Evolutionary conservation across 1,140 invertebrate genomes (phyloP).

Genomic region (Riptortus pedestris): DNA sequence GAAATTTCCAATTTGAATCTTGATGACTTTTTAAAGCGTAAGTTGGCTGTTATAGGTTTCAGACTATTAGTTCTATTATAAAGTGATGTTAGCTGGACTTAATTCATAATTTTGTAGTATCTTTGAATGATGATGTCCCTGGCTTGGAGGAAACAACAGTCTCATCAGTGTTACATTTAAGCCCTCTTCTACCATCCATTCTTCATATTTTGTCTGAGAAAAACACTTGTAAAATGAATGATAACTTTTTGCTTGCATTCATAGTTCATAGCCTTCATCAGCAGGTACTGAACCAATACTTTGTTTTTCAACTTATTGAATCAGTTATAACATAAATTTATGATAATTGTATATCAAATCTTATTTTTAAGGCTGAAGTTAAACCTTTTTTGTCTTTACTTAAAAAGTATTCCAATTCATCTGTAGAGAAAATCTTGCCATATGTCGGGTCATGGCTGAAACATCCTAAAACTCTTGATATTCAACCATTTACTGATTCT

Average conservation of each 20-base stretch:
- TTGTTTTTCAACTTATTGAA: too few species aligned
- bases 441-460: neutral
- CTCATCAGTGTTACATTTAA: neutral
- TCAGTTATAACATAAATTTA: too few species aligned
- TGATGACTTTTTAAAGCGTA: conserved; percentile 6
- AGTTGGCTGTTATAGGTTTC: neutral
- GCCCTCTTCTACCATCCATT: conserved; percentile 3
- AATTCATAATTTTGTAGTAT: neutral
- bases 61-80: neutral
- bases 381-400: neutral
- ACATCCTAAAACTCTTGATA: neutral
- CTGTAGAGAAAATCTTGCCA: neutral
- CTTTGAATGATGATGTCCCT: neutral
- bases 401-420: neutral
- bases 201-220: neutral
- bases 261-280: neutral
- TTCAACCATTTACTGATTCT: neutral
- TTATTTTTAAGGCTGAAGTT: neutral
- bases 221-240: neutral
- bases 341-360: too few species aligned
- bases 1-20: neutral
- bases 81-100: neutral
- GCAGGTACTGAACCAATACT: too few species aligned
- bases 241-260: conserved; percentile 2
- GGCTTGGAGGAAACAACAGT: neutral